phyloP scores from a whole-genome alignment of 1,140 invertebrate genomes.

The Formica exsecta region DNA sequence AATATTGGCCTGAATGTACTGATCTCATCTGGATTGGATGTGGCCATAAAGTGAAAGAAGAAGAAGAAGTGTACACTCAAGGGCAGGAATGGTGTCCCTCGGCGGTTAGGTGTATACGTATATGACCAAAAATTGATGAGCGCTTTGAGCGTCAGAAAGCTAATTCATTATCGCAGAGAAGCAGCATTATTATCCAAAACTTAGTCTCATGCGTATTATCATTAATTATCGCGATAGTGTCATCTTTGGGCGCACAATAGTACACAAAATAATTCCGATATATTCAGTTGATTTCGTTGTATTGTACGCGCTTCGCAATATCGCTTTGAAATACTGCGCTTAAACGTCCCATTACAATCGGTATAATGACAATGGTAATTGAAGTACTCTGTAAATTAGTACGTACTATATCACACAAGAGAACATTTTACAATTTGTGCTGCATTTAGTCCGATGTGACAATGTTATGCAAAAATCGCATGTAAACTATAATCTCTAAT shows the following conservation, averaged over 20 bases:
- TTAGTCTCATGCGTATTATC: neutral
- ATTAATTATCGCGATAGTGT: slow-evolving; percentile 44
- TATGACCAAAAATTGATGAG: neutral
- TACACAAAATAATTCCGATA: slow-evolving; percentile 19
- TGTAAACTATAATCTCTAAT: slow-evolving; percentile 54
- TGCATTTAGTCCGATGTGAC: slow-evolving; percentile 32
- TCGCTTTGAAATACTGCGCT: slow-evolving; percentile 50
- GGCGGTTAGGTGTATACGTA: too few species aligned
- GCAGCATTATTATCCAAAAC: neutral
- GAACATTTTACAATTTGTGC: slow-evolving; percentile 42
- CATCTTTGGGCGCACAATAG: neutral
- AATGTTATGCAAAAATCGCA: slow-evolving; percentile 6
- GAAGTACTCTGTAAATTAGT: slow-evolving; percentile 51
- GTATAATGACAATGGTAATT: slow-evolving; percentile 57
- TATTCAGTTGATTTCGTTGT: slow-evolving; percentile 29
- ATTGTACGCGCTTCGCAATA: slow-evolving; percentile 25
- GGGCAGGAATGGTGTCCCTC: too few species aligned
- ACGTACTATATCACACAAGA: neutral
- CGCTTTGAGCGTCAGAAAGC: neutral
- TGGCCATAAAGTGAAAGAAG: too few species aligned
- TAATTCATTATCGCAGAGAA: slow-evolving; percentile 24
- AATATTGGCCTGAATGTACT: too few species aligned
- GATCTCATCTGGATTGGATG: too few species aligned
- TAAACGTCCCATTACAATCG: slow-evolving; percentile 45
- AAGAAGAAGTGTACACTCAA: too few species aligned